Percentiles rank a stretch among this genome's conserved stretches.
Evolutionary conservation across 1,140 invertebrate species (phyloP).

Genomic region (Meteorus sp.): DNA sequence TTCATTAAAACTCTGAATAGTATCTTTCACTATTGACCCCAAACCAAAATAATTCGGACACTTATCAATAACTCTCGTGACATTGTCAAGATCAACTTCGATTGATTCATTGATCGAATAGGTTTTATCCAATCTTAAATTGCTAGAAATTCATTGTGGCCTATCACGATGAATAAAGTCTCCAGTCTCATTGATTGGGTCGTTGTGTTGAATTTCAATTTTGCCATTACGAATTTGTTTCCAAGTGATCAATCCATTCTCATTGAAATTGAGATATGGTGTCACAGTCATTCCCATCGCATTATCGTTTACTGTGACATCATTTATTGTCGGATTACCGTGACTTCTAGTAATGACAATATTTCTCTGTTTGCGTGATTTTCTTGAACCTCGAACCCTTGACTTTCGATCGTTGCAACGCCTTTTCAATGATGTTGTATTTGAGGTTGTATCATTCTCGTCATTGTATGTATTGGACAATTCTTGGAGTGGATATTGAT

Average conservation of each 20-base stretch:
- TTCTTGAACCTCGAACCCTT: slow-evolving; percentile 5
- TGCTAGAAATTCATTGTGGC: slow-evolving; percentile 23
- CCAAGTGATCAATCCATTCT: slow-evolving; percentile 41
- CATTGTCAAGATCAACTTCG: background rate
- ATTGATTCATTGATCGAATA: slow-evolving; percentile 37
- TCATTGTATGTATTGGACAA: no score
- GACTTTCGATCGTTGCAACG: background rate
- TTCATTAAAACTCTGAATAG: background rate
- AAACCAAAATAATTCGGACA: background rate
- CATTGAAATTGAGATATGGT: slow-evolving; percentile 27
- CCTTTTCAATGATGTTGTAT: background rate
- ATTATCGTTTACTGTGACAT: slow-evolving; percentile 40
- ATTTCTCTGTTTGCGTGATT: slow-evolving; percentile 20
- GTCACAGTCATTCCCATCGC: slow-evolving; percentile 43
- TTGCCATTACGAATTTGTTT: slow-evolving; percentile 39
- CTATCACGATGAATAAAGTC: no score
- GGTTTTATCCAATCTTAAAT: slow-evolving; percentile 38
- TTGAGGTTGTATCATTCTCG: background rate
- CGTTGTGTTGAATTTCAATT: background rate
- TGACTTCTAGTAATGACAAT: slow-evolving; percentile 33
- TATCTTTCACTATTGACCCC: background rate
- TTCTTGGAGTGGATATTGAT: background rate
- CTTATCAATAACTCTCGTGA: background rate
- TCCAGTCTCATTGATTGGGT: slow-evolving; percentile 3
- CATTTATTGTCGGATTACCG: slow-evolving; percentile 43